Percentiles rank a stretch among this genome's conserved stretches.
Conservation (phyloP, 1,140 invertebrate species). For the Drosophila serrata region DNA sequence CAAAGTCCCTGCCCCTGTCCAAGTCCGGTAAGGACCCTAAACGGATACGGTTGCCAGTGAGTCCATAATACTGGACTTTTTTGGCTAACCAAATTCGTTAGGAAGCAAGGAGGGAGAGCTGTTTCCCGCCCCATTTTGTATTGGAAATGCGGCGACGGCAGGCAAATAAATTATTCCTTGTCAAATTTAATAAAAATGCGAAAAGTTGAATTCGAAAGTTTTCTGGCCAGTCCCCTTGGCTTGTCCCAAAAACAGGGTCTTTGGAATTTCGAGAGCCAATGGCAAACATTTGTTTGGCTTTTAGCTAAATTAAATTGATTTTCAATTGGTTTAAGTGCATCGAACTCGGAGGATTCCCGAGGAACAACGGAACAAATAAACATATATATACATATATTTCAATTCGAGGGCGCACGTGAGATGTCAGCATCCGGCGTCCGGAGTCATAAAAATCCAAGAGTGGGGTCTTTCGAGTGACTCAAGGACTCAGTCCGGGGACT, state of each 20-base stretch:
- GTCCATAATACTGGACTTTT: conserved; percentile 9
- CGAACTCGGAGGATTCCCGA: conserved; percentile 18
- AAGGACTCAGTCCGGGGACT: neutral
- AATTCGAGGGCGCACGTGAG: conserved; percentile 30
- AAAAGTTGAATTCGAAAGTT: conserved; percentile 56
- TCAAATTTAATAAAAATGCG: conserved; percentile 67
- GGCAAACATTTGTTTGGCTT: conserved; percentile 73
- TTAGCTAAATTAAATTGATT: conserved; percentile 80
- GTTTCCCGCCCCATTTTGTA: neutral
- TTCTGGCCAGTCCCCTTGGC: conserved; percentile 3
- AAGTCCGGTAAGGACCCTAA: conserved; percentile 3
- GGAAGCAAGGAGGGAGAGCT: neutral
- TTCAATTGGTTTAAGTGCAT: conserved; percentile 77
- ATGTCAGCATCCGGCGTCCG: conserved; percentile 14
- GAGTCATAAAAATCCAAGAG: conserved; percentile 26
- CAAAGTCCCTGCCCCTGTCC: neutral
- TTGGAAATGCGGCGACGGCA: neutral
- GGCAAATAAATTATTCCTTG: conserved; percentile 70
- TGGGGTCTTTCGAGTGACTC: neutral
- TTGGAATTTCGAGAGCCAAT: conserved; percentile 24
- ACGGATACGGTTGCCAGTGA: conserved; percentile 25
- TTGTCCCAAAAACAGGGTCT: conserved; percentile 39
- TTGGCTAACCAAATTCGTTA: conserved; percentile 17
- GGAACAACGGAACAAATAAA: conserved; percentile 2
- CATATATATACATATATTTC: neutral